Conservation (phyloP, 2,113 vertebrate species). For the Sarotherodon lohbergeri region DNA sequence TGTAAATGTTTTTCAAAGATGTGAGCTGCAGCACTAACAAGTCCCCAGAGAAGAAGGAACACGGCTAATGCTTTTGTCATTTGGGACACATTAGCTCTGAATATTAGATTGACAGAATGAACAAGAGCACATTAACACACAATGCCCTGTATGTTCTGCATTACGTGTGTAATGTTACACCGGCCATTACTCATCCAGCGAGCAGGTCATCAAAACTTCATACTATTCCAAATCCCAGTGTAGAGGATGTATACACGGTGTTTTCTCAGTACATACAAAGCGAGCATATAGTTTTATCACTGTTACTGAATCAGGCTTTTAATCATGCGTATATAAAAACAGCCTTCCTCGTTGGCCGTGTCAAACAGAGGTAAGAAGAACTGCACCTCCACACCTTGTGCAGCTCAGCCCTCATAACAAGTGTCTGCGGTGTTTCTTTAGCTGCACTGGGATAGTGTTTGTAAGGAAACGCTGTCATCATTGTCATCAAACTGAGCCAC, state of each 20-base stretch:
- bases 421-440: neutral
- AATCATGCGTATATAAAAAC: neutral
- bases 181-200: neutral
- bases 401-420: no score
- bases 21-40: conserved; percentile 15
- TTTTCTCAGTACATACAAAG: neutral
- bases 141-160: neutral
- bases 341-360: neutral
- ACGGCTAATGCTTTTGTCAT: conserved; percentile 4
- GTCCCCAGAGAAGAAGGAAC: neutral
- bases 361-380: neutral
- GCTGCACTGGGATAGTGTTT: neutral
- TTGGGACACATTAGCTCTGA: neutral
- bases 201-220: neutral
- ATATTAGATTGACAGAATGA: neutral
- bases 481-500: neutral
- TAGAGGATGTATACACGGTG: neutral
- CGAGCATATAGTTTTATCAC: neutral
- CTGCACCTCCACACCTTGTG: neutral
- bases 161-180: neutral
- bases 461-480: neutral
- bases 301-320: neutral
- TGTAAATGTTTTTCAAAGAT: conserved; percentile 35
- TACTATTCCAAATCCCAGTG: neutral
- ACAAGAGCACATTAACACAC: neutral